These are phyloP conservation scores for Hydropsyche tenuis DNA, from an alignment of 1,140 invertebrate species.

Conservation along the genomic window DNA sequence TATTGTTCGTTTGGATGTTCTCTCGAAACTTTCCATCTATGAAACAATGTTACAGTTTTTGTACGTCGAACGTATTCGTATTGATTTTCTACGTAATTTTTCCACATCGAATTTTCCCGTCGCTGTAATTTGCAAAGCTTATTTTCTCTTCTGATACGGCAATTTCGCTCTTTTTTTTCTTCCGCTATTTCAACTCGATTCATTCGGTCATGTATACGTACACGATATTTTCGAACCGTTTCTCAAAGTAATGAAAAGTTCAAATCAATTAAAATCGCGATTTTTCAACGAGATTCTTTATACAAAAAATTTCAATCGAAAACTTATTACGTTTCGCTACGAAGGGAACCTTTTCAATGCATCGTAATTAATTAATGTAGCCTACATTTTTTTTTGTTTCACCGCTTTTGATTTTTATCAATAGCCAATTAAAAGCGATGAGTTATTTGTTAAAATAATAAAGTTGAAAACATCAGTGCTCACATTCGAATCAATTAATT, in stretches of 20 bases:
- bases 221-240: not conserved
- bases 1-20: slow-evolving; percentile 7
- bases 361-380: not conserved
- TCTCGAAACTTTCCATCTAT: too few relatives aligned
- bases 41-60: too few relatives aligned
- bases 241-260: not conserved
- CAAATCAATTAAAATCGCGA: not conserved
- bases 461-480: too few relatives aligned
- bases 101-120: not conserved
- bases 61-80: too few relatives aligned
- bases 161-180: not conserved
- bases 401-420: too few relatives aligned
- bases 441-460: too few relatives aligned
- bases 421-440: too few relatives aligned
- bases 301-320: not conserved
- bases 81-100: too few relatives aligned
- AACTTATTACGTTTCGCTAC: not conserved
- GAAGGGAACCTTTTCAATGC: not conserved
- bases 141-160: too few relatives aligned
- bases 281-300: not conserved
- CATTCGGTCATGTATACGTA: too few relatives aligned
- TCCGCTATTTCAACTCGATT: not conserved
- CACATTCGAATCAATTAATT: too few relatives aligned
- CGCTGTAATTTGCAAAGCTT: not conserved
- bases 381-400: too few relatives aligned